Evolutionary conservation across 2,113 vertebrate genomes (phyloP), one percentile per base, ranked within the genome.

Genomic region (Fulmarus glacialis): DNA sequence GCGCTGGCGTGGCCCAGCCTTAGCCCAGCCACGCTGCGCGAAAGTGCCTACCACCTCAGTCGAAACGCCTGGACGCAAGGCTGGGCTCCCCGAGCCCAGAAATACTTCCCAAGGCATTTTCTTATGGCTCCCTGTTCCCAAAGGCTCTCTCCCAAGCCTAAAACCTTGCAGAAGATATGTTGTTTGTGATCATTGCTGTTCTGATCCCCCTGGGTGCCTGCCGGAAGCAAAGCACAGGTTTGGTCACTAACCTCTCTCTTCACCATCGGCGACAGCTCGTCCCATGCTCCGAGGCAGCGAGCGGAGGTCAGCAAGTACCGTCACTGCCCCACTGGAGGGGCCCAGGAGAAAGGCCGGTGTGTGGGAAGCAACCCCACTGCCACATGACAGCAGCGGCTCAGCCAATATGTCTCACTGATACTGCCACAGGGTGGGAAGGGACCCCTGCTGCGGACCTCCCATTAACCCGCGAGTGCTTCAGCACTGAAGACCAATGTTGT

Each of bases 211-310:
- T 30, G 14, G 3, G 10, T 64, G 8, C 40, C 71, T 59, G 30
- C 18, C 5, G 1, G 53, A 26, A 77, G 20, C 11, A 60, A 66
- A 60, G 60, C 26, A 50, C 17, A 24, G 5, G 12, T 87, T 86
- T 91, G 53, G 21, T 60, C 63, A 32, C 14, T n/a, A 26, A 42
- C 12, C 26, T 20, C 40, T 79, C 50, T 43, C 27, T n/a, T 59
- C 36, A 34, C 14, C 9, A 48, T 6, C 2, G 2, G 24, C 2
- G 3, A 34, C 34, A 83, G 16, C 15, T 66, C 4, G 0, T 40
- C 52, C 48, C 30, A 11, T 6, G 12, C 29, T 81, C 64, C 30
- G 1, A 15, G 59, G 53, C 48, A 50, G 32, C 0, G 8, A 66
- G 42, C 5, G 2, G 48, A 56, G 24, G 26, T 50, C 56, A 59